These are phyloP conservation scores for Ips typographus DNA, from an alignment of 1,140 invertebrate species.

Conservation along the genomic window DNA sequence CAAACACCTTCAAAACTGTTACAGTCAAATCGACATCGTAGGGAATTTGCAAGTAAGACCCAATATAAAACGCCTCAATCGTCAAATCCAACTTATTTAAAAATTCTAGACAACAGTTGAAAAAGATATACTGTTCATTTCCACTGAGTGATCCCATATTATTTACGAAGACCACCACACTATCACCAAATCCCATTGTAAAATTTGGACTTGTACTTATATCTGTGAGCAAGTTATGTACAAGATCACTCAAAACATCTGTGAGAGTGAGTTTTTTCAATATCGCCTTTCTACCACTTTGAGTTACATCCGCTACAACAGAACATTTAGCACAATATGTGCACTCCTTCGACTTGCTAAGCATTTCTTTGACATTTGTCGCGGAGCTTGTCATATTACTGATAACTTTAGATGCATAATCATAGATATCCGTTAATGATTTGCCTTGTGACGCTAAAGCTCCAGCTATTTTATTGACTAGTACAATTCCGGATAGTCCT, in stretches of 20 bases:
- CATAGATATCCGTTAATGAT: constrained; percentile 54
- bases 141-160: constrained; percentile 63
- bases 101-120: constrained; percentile 58
- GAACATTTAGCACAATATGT: constrained; percentile 23
- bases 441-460: constrained; percentile 64
- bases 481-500: constrained; percentile 59
- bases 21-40: constrained; percentile 65
- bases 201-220: constrained; percentile 21
- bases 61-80: constrained; percentile 59
- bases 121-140: constrained; percentile 63
- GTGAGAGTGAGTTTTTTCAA: constrained; percentile 16
- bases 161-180: constrained; percentile 61
- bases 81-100: constrained; percentile 50
- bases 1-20: constrained; percentile 59
- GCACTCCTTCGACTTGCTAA: constrained; percentile 9
- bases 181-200: constrained; percentile 18
- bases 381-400: constrained; percentile 44
- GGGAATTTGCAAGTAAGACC: constrained; percentile 39
- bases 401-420: constrained; percentile 44
- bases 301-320: not conserved
- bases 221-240: constrained; percentile 5
- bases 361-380: constrained; percentile 14
- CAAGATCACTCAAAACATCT: constrained; percentile 17
- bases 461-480: constrained; percentile 69
- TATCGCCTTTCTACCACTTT: not conserved